Evolutionary conservation across 2,113 vertebrate genomes (phyloP), one percentile per base, ranked within the genome.

Genomic region (Dicrurus megarhynchus): DNA sequence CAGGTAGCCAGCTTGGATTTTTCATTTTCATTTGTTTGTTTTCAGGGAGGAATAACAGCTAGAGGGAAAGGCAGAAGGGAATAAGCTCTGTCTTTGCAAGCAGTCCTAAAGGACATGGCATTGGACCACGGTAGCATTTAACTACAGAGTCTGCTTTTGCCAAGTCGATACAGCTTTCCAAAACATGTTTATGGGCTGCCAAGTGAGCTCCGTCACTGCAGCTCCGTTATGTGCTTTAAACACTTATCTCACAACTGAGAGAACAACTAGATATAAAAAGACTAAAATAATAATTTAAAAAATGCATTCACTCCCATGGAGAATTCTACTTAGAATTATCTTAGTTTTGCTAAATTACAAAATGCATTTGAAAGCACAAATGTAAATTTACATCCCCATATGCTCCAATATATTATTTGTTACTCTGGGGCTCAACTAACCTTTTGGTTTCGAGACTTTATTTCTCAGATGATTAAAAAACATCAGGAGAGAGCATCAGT

Each of bases 391-490:
- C 46, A 39, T 52, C 83, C 46, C 78, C 82, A 49, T 68, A 87
- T 80, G 82, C 32, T 81, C 30, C 26, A 85, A 64, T 24, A 44
- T 77, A 61, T 75, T 80, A 35, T 32, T 80, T 93, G 19, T 70
- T 64, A 93, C 77, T 92, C 46, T 69, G n/a, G 71, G 84, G 65
- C 60, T 89, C 82, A 81, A 91, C 64, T 87, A 92, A 96, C 93
- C 86, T 95, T 95, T 92, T 53, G 27, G 3, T 95, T 94, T 90
- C 6, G 16, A 94, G 47, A 92, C 67, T 71, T 0, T n/a, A 56
- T 89, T 93, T 92, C 91, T 95, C 91, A 84, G 68, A 52, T 74
- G 73, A 92, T 81, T 84, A 65, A 89, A 86, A 92, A 89, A 30
- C 35, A 70, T n/a, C 60, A 95, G 22, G 60, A 94, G 35, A 76